phyloP scores from a whole-genome alignment of 2,888 invertebrate species.

The Apodemia zela region DNA sequence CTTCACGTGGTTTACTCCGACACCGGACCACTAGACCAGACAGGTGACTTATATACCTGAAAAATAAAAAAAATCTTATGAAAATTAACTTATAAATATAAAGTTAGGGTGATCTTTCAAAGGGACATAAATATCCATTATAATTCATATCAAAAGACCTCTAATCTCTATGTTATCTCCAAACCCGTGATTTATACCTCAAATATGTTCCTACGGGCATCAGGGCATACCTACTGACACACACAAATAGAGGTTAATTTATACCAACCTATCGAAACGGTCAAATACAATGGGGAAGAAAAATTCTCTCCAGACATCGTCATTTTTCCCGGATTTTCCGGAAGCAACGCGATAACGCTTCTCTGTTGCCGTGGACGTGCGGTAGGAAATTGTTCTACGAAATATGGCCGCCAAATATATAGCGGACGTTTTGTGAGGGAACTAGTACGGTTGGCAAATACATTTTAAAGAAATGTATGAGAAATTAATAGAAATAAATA shows the following conservation, averaged over 20 bases:
- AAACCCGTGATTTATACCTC: not conserved
- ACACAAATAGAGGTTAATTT: constrained; percentile 3
- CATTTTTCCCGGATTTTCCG: constrained; percentile 13
- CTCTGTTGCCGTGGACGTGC: constrained; percentile 3
- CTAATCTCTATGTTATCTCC: not conserved
- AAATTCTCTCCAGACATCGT: constrained; percentile 6
- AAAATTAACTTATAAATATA: too few species aligned
- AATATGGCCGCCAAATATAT: constrained; percentile 14
- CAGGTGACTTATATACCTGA: too few species aligned
- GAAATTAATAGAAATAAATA: too few species aligned
- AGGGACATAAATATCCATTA: not conserved
- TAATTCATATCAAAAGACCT: not conserved
- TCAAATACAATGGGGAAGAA: constrained; percentile 3
- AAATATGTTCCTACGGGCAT: not conserved
- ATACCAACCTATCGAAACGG: constrained; percentile 1
- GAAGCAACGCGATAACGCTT: constrained; percentile 2
- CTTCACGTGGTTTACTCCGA: too few species aligned
- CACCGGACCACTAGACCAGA: too few species aligned
- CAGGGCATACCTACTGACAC: constrained; percentile 11
- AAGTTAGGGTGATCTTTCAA: too few species aligned
- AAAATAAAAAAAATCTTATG: too few species aligned
- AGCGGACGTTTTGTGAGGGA: not conserved
- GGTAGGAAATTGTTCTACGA: constrained; percentile 11
- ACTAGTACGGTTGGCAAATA: not conserved
- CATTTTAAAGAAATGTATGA: not conserved